These are phyloP conservation scores for Allolobophora icterica DNA, from an alignment of 2,888 invertebrate genomes.

Conservation along the genomic window DNA sequence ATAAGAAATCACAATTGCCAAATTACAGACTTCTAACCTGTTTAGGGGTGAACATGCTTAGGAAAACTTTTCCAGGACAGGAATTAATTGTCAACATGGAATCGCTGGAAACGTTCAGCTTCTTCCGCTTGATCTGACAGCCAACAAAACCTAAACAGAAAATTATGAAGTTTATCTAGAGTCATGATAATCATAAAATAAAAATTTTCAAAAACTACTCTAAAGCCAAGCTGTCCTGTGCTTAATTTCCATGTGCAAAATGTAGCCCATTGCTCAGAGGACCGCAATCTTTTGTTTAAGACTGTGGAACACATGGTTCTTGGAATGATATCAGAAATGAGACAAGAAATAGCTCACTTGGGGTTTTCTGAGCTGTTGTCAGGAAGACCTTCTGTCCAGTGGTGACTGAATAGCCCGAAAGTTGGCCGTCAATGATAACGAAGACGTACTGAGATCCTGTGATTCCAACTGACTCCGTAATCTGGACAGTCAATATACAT, in stretches of 20 bases:
- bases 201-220: no score
- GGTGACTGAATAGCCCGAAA: neutral
- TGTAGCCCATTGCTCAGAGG: no score
- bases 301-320: no score
- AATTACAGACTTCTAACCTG: neutral
- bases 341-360: neutral
- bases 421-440: neutral
- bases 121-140: neutral
- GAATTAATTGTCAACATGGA: neutral
- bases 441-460: constrained; percentile 20
- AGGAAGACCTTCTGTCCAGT: constrained; percentile 1
- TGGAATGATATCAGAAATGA: neutral
- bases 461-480: neutral
- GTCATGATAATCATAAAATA: neutral
- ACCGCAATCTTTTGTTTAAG: no score
- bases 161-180: neutral
- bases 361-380: neutral
- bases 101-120: neutral
- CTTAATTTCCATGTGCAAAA: no score
- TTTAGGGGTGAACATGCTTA: neutral
- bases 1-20: no score
- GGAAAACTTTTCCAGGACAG: constrained; percentile 2
- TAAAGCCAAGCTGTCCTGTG: no score
- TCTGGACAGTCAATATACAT: neutral
- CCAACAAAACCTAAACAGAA: constrained; percentile 18